phyloP scores from a whole-genome alignment of 2,113 vertebrate species.

The Menura novaehollandiae region DNA sequence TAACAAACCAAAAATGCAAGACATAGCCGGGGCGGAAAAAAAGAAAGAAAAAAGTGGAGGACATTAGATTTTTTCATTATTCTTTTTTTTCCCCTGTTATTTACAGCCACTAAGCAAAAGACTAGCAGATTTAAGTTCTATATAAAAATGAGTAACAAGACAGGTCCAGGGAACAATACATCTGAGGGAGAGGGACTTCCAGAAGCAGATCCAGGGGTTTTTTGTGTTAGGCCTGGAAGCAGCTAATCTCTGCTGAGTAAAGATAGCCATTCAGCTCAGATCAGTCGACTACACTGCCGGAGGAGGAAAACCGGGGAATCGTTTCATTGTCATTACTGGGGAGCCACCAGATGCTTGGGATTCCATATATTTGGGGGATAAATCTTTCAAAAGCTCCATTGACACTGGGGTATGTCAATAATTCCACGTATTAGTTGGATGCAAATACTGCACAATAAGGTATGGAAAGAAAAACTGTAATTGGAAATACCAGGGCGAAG shows the following conservation, averaged over 20 bases:
- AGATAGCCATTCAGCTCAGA: constrained; percentile 49
- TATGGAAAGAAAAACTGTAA: constrained; percentile 78
- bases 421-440: constrained; percentile 77
- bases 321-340: constrained; percentile 53
- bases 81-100: not conserved
- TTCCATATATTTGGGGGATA: constrained; percentile 74
- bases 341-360: constrained; percentile 74
- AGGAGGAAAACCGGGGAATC: constrained; percentile 54
- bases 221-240: constrained; percentile 12
- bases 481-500: constrained; percentile 73
- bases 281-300: not conserved
- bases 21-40: not conserved
- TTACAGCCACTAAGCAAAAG: not conserved
- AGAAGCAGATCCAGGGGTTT: not conserved
- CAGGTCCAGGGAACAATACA: constrained; percentile 1
- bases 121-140: not conserved
- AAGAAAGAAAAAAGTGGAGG: not conserved
- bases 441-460: constrained; percentile 80
- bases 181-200: constrained; percentile 31
- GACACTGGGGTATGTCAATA: constrained; percentile 78
- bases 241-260: constrained; percentile 59
- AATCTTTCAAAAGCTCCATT: constrained; percentile 72
- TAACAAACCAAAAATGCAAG: not conserved
- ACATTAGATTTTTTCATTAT: not conserved
- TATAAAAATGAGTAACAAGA: not conserved